These are phyloP conservation scores for Erannis defoliaria DNA, from an alignment of 2,888 invertebrate genomes.

Conservation along the genomic window DNA sequence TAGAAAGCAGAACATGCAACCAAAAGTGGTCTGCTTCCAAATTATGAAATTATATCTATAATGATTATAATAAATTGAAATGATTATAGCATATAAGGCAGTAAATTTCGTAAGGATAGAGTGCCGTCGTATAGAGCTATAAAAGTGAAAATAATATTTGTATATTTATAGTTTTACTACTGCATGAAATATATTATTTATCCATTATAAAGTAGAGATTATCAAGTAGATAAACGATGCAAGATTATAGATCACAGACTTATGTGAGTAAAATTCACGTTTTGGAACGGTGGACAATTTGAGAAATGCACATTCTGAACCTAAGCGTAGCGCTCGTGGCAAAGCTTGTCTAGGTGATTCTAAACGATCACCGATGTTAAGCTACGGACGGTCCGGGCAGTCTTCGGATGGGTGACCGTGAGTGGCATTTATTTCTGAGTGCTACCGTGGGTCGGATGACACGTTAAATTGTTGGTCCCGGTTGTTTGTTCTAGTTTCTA, in stretches of 20 bases:
- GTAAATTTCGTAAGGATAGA: conserved; percentile 36
- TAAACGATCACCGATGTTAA: no score
- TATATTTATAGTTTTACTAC: conserved; percentile 23
- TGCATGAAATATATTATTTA: conserved; percentile 15
- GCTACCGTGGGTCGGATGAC: no score
- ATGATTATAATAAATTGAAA: conserved; percentile 29
- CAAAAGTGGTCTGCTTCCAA: conserved; percentile 29
- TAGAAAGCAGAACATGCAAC: conserved; percentile 32
- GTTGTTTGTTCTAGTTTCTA: no score
- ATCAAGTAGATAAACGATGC: conserved; percentile 1
- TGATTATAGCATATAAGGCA: conserved; percentile 32
- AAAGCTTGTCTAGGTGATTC: no score
- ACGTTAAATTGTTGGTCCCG: no score
- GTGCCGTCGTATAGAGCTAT: conserved; percentile 39
- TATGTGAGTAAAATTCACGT: neutral
- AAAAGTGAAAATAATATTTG: conserved; percentile 51
- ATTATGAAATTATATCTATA: conserved; percentile 34
- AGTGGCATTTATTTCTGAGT: no score
- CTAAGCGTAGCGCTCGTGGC: no score
- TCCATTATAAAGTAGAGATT: neutral
- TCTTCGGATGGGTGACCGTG: no score
- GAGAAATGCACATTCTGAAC: no score
- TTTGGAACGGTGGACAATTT: no score
- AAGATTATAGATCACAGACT: neutral
- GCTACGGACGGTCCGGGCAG: no score